Conservation (phyloP, 2,113 vertebrate genomes). For the Thamnophis sirtalis region DNA sequence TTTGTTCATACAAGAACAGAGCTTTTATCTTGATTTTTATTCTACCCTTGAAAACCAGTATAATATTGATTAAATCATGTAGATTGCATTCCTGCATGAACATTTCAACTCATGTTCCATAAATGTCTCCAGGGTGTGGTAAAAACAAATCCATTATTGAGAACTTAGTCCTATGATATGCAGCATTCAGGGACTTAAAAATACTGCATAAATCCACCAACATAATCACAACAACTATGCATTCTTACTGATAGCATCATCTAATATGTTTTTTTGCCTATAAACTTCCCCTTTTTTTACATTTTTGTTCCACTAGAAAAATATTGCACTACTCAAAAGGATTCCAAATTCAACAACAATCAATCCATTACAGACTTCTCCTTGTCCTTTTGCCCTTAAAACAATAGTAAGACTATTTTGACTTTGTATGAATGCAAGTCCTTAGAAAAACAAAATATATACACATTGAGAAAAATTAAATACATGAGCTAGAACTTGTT, state of each 20-base stretch:
- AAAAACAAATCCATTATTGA: not conserved
- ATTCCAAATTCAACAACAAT: not conserved
- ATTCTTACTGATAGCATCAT: not conserved
- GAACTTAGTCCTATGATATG: not conserved
- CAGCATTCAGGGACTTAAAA: not conserved
- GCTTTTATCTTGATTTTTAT: not conserved
- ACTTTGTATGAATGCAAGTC: not conserved
- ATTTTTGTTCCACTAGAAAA: not conserved
- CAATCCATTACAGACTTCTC: not conserved
- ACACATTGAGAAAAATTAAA: slow-evolving; percentile 40
- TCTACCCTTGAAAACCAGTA: not conserved
- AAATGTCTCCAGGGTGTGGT: not conserved
- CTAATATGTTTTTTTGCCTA: not conserved
- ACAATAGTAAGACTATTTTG: not conserved
- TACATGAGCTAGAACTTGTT: slow-evolving; percentile 44
- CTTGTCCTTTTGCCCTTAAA: slow-evolving; percentile 10
- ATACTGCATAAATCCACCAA: not conserved
- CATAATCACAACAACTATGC: not conserved
- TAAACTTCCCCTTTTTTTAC: not conserved
- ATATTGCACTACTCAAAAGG: not conserved
- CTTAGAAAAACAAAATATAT: slow-evolving; percentile 9
- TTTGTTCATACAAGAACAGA: not conserved
- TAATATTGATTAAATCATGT: not conserved
- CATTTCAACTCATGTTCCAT: not conserved
- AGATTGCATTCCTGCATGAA: not conserved